These are phyloP conservation scores for Trematomus bernacchii DNA, from an alignment of 2,797 vertebrate genomes.

Conservation along the genomic window DNA sequence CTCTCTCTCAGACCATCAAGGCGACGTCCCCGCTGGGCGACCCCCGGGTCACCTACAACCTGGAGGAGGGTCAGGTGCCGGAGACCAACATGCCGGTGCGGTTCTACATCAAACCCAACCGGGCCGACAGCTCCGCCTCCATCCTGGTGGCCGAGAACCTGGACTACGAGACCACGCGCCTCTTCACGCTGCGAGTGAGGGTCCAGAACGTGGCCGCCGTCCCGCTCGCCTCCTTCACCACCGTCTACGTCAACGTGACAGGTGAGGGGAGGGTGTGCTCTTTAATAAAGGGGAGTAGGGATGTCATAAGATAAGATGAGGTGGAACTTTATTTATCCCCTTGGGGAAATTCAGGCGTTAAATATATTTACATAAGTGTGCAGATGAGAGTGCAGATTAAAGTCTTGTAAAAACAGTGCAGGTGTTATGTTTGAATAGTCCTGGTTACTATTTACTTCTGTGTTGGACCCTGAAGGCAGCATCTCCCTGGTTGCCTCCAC, in stretches of 20 bases:
- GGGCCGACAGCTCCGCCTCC: slow-evolving; percentile 89
- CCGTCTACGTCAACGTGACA: slow-evolving; percentile 89
- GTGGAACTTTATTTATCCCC: too few relatives aligned
- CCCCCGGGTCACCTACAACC: slow-evolving; percentile 90
- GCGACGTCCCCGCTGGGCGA: slow-evolving; percentile 90
- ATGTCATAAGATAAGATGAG: too few relatives aligned
- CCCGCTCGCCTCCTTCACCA: slow-evolving; percentile 90
- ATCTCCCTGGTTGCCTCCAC: too few relatives aligned
- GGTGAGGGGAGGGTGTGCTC: slow-evolving; percentile 70
- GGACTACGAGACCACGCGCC: slow-evolving; percentile 89
- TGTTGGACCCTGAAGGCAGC: too few relatives aligned
- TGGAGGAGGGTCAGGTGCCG: slow-evolving; percentile 92
- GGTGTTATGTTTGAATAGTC: too few relatives aligned
- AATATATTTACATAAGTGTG: too few relatives aligned
- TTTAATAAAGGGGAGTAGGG: too few relatives aligned
- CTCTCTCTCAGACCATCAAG: slow-evolving; percentile 86
- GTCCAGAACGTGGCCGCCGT: slow-evolving; percentile 92
- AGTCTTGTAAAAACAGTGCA: too few relatives aligned
- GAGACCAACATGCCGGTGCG: slow-evolving; percentile 93
- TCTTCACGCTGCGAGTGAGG: slow-evolving; percentile 88
- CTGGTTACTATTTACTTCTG: too few relatives aligned
- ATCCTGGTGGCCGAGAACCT: slow-evolving; percentile 91
- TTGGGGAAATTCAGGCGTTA: too few relatives aligned
- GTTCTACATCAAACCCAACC: slow-evolving; percentile 93
- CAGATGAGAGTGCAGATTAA: too few relatives aligned